These are phyloP conservation scores for Brachycybe producta DNA, from an alignment of 2,888 invertebrate genomes.

Conservation along the genomic window DNA sequence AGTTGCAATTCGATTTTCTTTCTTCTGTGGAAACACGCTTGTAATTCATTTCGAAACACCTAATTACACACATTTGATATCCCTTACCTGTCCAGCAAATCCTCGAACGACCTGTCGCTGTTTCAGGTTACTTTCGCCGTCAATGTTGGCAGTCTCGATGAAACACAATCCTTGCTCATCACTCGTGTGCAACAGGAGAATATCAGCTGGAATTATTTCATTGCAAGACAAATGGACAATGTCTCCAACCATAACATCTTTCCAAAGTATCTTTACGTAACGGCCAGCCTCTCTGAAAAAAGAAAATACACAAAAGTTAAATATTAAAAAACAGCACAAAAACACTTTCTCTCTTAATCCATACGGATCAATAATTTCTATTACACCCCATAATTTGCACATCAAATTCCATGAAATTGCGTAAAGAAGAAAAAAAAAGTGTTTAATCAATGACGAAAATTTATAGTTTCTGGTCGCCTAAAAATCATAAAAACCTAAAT, in stretches of 20 bases:
- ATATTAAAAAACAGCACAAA: not conserved
- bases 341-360: not conserved
- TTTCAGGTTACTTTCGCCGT: conserved; percentile 92
- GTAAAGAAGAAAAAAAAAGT: too few species aligned
- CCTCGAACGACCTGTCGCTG: conserved; percentile 73
- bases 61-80: too few species aligned
- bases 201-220: conserved; percentile 91
- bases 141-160: conserved; percentile 90
- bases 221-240: conserved; percentile 90
- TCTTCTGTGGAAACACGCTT: too few species aligned
- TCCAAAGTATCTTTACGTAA: conserved; percentile 76
- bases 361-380: not conserved
- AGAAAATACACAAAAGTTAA: not conserved
- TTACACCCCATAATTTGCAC: not conserved
- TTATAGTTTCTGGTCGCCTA: too few species aligned
- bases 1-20: too few species aligned
- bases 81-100: conserved; percentile 53
- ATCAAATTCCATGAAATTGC: too few species aligned
- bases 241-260: conserved; percentile 82
- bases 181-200: conserved; percentile 74
- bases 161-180: conserved; percentile 80
- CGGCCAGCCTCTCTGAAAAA: conserved; percentile 55
- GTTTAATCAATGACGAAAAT: too few species aligned
- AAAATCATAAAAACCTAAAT: too few species aligned
- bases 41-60: too few species aligned